Evolutionary conservation across 2,113 vertebrate genomes (phyloP), one percentile per base, ranked within the genome.

Genomic region (Aldabrachelys gigantea): DNA sequence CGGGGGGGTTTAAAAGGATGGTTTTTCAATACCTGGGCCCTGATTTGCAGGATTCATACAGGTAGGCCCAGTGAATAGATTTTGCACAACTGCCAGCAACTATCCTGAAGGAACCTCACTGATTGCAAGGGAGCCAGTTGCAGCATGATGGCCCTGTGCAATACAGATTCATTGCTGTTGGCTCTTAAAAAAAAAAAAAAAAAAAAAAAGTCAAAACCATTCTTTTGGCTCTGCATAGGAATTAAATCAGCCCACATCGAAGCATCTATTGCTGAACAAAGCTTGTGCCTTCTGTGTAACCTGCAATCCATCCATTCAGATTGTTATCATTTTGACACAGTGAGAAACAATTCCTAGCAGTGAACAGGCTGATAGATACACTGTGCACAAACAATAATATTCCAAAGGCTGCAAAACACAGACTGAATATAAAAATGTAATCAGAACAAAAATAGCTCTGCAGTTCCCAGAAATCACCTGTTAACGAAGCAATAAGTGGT

Each of bases 91-190:
- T 2, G 80, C 41, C 50, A 0, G 14, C 47, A 35, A 2, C 44
- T 8, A 0, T 3, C 13, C 22, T 0, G 2, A 65, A 41, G 82
- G 81, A 22, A 0, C 78, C 25, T 84, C 6, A 7, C 0, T 0
- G 2, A 1, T 31, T 47, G 72, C 35, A 17, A 72, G 27, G 76
- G 65, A 35, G 47, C 47, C 47, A 76, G 2, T 13, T 54, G 53
- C 80, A 69, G 41, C 12, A 12, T 2, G 11, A 12, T 2, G 78
- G 7, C 16, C 6, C 50, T 14, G 19, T 1, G 44, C 17, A 2
- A 35, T 1, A 0, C n/a, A 2, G 10, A 8, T 1, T 44, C 65
- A 1, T 14, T 8, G 59, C 82, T 53, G 29, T 21, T 54, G 54
- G 25, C 14, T 38, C 16, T 75, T n/a, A 56, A 47, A 47, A 8